Evolutionary conservation across 2,113 vertebrate species (phyloP).

Genomic region (Gallinago jamesoni): DNA sequence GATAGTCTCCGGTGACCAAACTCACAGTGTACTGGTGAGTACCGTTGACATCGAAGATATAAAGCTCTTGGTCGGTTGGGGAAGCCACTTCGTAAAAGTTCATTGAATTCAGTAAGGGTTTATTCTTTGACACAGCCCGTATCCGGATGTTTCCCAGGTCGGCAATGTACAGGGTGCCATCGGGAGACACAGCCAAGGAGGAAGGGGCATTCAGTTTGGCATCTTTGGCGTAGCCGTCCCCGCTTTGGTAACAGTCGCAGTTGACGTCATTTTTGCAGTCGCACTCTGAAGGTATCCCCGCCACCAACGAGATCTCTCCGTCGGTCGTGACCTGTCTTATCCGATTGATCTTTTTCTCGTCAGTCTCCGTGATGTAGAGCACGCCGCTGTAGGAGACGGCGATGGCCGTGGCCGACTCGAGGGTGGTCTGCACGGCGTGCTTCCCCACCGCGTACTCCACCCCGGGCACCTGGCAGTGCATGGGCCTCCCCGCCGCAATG

Average conservation of each 20-base stretch:
- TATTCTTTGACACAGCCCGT: constrained; percentile 88
- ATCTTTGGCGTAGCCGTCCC: constrained; percentile 97
- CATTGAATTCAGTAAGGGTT: constrained; percentile 81
- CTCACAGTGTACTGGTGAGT: constrained; percentile 96
- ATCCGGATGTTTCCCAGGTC: constrained; percentile 97
- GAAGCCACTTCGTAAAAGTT: constrained; percentile 93
- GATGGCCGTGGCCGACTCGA: constrained; percentile 92
- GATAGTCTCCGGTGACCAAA: constrained; percentile 90
- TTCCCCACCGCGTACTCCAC: constrained; percentile 85
- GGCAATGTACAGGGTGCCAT: constrained; percentile 92
- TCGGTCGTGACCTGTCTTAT: constrained; percentile 92
- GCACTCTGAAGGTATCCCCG: constrained; percentile 90
- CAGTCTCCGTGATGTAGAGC: constrained; percentile 92
- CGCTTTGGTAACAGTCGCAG: constrained; percentile 95
- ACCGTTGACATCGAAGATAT: constrained; percentile 95
- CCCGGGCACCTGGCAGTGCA: constrained; percentile 90
- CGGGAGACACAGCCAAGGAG: constrained; percentile 91
- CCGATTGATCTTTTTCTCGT: constrained; percentile 94
- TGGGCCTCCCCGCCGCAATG: constrained; percentile 89
- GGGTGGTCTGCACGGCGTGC: constrained; percentile 86
- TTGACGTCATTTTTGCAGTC: constrained; percentile 98
- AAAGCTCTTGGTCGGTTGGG: constrained; percentile 92
- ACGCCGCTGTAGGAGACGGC: constrained; percentile 90
- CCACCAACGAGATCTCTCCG: constrained; percentile 94
- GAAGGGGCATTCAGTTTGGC: constrained; percentile 93